A percentile compares a stretch with the other conserved stretches of the same genome.
Evolutionary conservation across 1,140 invertebrate genomes (phyloP).

Genomic region (Drosophila simulans): DNA sequence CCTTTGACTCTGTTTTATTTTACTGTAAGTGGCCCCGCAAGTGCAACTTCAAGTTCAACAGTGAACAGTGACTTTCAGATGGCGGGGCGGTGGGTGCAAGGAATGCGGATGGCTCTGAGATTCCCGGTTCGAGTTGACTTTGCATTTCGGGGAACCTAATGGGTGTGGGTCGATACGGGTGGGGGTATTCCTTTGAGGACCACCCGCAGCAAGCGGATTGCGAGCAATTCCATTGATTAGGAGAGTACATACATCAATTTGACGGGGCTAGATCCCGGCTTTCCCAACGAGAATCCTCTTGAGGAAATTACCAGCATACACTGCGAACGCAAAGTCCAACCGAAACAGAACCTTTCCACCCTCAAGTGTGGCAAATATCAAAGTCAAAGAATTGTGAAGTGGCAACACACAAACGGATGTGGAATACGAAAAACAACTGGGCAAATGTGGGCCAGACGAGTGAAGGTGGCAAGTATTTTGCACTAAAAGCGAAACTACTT

Average conservation of each 20-base stretch:
- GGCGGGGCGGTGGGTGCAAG: neutral
- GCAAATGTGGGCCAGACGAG: slow-evolving; percentile 4
- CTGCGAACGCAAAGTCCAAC: neutral
- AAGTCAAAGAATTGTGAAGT: slow-evolving; percentile 62
- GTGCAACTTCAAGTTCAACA: slow-evolving; percentile 28
- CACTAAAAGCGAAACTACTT: slow-evolving; percentile 81
- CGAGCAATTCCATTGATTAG: slow-evolving; percentile 36
- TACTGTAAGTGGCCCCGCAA: neutral
- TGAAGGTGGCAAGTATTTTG: slow-evolving; percentile 56
- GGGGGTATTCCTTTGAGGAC: slow-evolving; percentile 34
- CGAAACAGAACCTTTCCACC: slow-evolving; percentile 26
- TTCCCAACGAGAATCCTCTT: slow-evolving; percentile 30
- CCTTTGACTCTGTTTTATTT: too few species aligned
- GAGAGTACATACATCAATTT: slow-evolving; percentile 5
- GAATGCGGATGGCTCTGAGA: neutral
- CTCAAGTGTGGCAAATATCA: slow-evolving; percentile 57
- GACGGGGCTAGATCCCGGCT: neutral
- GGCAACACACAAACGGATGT: slow-evolving; percentile 14
- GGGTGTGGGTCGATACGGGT: neutral
- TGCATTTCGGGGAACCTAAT: slow-evolving; percentile 40
- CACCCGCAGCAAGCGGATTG: slow-evolving; percentile 23
- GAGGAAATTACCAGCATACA: slow-evolving; percentile 33
- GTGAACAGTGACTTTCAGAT: slow-evolving; percentile 14
- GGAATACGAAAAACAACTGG: slow-evolving; percentile 18
- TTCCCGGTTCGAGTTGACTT: slow-evolving; percentile 40